Percentiles rank a stretch among this genome's conserved stretches.
phyloP scores from a whole-genome alignment of 2,888 invertebrate species.

The Xylocampa areola region DNA sequence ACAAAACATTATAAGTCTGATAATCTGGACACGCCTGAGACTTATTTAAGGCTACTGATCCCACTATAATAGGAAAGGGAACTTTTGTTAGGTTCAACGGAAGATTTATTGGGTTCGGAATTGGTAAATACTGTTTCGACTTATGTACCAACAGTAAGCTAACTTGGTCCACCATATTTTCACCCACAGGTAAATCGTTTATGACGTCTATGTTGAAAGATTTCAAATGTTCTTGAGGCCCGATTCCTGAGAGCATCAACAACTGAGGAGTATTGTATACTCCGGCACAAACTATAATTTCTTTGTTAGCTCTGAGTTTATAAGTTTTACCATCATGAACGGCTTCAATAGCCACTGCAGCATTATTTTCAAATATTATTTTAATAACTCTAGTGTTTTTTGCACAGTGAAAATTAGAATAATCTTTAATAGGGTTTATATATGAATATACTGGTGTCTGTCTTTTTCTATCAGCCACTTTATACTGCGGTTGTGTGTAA shows the following conservation, averaged over 20 bases:
- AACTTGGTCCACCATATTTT: constrained; percentile 36
- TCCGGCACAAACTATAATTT: constrained; percentile 43
- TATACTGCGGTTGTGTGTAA: constrained; percentile 79
- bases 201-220: constrained; percentile 19
- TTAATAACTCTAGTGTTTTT: constrained; percentile 37
- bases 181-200: constrained; percentile 42
- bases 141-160: constrained; percentile 16
- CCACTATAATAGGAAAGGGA: constrained; percentile 38
- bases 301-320: constrained; percentile 30
- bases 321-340: constrained; percentile 18
- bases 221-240: constrained; percentile 34
- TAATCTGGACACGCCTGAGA: constrained; percentile 22
- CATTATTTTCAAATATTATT: constrained; percentile 30
- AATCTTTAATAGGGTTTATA: constrained; percentile 66
- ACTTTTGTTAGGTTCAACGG: constrained; percentile 26
- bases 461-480: constrained; percentile 78
- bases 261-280: constrained; percentile 36
- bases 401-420: constrained; percentile 72
- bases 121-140: too few relatives aligned
- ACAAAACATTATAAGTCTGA: constrained; percentile 18
- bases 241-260: constrained; percentile 48
- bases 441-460: constrained; percentile 86
- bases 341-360: constrained; percentile 30
- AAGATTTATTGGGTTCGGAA: background rate
- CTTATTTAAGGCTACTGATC: constrained; percentile 27